Evolutionary conservation across 2,113 vertebrate species (phyloP).

Genomic region (Daboia siamensis): DNA sequence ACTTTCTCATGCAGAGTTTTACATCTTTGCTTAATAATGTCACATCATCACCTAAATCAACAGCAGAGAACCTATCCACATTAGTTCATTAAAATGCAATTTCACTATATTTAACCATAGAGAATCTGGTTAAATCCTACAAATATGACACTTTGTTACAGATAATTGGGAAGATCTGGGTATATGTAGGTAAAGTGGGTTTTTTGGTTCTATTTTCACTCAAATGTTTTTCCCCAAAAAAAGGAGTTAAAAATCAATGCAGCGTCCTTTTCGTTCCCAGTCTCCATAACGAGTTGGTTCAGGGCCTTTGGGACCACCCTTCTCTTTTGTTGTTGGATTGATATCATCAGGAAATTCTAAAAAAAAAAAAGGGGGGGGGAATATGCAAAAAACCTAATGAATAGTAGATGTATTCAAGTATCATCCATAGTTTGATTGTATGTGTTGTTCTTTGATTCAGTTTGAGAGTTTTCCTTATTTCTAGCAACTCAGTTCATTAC

Average conservation of each 20-base stretch:
- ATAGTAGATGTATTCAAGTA: neutral
- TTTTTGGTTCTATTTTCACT: neutral
- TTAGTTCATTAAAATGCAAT: neutral
- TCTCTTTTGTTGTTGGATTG: slow-evolving; percentile 92
- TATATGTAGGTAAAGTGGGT: neutral
- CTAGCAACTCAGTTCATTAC: neutral
- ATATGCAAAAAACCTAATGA: slow-evolving; percentile 11
- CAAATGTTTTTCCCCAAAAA: slow-evolving; percentile 1
- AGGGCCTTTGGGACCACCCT: slow-evolving; percentile 88
- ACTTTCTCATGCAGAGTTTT: neutral
- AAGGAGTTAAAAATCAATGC: slow-evolving; percentile 87
- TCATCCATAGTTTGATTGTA: neutral
- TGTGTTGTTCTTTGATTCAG: neutral
- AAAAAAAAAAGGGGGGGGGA: neutral
- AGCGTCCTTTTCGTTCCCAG: slow-evolving; percentile 97
- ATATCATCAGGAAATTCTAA: slow-evolving; percentile 87
- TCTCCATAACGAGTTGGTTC: slow-evolving; percentile 97
- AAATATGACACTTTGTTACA: slow-evolving; percentile 8
- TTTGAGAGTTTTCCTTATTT: neutral
- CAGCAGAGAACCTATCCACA: neutral
- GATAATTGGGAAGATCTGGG: neutral
- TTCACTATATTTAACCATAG: neutral
- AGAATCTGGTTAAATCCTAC: slow-evolving; percentile 7
- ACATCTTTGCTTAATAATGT: neutral
- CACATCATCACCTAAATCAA: neutral